Evolutionary conservation across 1,140 invertebrate genomes (phyloP).

Genomic region (Drosophila navojoa): DNA sequence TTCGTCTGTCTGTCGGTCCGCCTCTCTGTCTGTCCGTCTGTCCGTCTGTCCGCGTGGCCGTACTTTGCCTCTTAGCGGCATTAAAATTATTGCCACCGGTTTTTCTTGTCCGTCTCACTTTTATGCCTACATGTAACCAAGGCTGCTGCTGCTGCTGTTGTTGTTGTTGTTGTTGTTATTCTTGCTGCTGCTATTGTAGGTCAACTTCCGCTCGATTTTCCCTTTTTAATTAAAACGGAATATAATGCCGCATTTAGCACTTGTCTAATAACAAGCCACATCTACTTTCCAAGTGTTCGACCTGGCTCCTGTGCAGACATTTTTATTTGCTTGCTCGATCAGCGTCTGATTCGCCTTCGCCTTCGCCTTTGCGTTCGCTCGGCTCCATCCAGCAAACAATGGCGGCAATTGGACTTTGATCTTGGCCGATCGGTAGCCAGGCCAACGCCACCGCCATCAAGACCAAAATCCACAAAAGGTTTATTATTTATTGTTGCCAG

Average conservation of each 20-base stretch:
- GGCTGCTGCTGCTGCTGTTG: conserved; percentile 2
- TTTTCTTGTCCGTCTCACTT: conserved; percentile 61
- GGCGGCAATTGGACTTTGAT: conserved; percentile 71
- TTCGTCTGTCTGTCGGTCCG: not conserved
- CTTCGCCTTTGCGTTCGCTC: not conserved
- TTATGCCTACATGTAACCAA: conserved; percentile 70
- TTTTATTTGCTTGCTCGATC: conserved; percentile 37
- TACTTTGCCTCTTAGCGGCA: conserved; percentile 58
- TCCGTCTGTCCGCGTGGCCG: not conserved
- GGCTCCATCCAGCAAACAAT: conserved; percentile 59
- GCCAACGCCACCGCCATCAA: conserved; percentile 69
- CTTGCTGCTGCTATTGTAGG: conserved; percentile 23
- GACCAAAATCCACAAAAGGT: conserved; percentile 80
- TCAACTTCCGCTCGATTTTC: conserved; percentile 70
- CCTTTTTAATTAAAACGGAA: conserved; percentile 75
- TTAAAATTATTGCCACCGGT: conserved; percentile 77
- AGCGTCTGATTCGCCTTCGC: not conserved
- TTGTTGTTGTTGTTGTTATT: conserved; percentile 6
- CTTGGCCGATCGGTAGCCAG: conserved; percentile 71
- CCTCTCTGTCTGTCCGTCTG: not conserved
- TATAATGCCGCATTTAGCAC: conserved; percentile 71
- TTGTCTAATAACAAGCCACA: conserved; percentile 57
- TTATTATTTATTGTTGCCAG: conserved; percentile 80
- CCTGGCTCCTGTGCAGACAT: conserved; percentile 20
- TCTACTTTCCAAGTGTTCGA: conserved; percentile 59